Percentiles rank a stretch among this genome's conserved stretches.
Conservation (phyloP, 2,113 vertebrate genomes). For the Meles meles region DNA sequence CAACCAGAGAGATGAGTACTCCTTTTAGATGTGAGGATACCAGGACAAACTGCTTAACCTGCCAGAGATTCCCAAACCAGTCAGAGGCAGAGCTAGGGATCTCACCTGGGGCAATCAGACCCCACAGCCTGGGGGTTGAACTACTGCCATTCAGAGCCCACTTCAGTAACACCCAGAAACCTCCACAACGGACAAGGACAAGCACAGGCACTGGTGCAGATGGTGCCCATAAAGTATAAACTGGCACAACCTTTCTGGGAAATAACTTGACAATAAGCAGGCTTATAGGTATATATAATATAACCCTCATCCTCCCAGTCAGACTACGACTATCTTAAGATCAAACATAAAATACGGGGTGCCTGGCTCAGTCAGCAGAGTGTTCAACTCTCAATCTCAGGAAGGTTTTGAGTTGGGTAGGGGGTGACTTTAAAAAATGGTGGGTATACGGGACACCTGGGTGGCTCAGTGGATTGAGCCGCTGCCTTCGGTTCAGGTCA, state of each 20-base stretch:
- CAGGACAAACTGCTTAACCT: background rate
- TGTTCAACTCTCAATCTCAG: background rate
- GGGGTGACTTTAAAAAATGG: background rate
- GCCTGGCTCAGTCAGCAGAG: background rate
- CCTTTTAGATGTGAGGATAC: background rate
- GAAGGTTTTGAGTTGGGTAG: background rate
- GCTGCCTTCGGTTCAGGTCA: background rate
- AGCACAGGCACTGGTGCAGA: background rate
- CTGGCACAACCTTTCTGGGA: background rate
- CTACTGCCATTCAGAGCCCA: background rate
- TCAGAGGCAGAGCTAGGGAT: background rate
- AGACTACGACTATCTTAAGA: background rate
- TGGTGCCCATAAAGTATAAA: background rate
- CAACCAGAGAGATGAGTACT: background rate
- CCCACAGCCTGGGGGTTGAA: background rate
- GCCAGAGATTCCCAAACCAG: background rate
- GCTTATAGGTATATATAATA: background rate
- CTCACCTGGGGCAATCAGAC: background rate
- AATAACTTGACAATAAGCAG: background rate
- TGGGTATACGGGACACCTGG: too few relatives aligned
- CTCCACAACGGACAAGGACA: background rate
- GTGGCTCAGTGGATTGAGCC: background rate
- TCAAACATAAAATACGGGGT: background rate
- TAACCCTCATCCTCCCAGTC: background rate
- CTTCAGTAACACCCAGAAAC: background rate